Evolutionary conservation across 2,797 vertebrate species (phyloP).

Genomic region (Scleropages formosus): DNA sequence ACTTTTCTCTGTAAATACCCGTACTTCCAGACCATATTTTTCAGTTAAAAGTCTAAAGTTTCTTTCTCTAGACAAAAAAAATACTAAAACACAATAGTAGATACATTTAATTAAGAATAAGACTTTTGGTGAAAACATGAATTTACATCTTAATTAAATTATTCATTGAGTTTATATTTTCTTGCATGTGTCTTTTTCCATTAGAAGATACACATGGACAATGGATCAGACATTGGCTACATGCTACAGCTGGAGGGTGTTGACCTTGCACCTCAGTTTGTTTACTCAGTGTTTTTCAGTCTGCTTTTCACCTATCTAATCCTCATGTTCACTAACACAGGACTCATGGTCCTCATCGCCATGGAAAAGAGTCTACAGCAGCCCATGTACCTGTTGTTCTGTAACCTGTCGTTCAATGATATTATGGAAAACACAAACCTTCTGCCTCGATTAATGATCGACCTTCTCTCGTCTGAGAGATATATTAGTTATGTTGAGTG

Average conservation of each 20-base stretch:
- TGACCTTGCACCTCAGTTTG: slow-evolving; percentile 46
- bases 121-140: too few relatives aligned
- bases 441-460: slow-evolving; percentile 68
- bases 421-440: slow-evolving; percentile 71
- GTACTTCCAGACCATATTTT: too few relatives aligned
- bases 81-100: too few relatives aligned
- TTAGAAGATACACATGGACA: slow-evolving; percentile 59
- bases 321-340: slow-evolving; percentile 55
- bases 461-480: slow-evolving; percentile 67
- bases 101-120: too few relatives aligned
- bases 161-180: too few relatives aligned
- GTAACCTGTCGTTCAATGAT: slow-evolving; percentile 66
- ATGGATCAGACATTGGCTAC: slow-evolving; percentile 38
- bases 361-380: slow-evolving; percentile 66
- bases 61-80: too few relatives aligned
- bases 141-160: too few relatives aligned
- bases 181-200: too few relatives aligned
- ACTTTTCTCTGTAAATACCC: too few relatives aligned
- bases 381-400: slow-evolving; percentile 77
- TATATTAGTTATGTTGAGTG: slow-evolving; percentile 71
- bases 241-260: slow-evolving; percentile 56
- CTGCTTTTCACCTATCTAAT: slow-evolving; percentile 55
- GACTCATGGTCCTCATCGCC: slow-evolving; percentile 53
- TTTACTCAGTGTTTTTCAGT: slow-evolving; percentile 53
- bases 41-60: too few relatives aligned